Evolutionary conservation across 2,113 vertebrate species (phyloP), one percentile per base, ranked within the genome.

Genomic region (Pseudopodoces humilis): DNA sequence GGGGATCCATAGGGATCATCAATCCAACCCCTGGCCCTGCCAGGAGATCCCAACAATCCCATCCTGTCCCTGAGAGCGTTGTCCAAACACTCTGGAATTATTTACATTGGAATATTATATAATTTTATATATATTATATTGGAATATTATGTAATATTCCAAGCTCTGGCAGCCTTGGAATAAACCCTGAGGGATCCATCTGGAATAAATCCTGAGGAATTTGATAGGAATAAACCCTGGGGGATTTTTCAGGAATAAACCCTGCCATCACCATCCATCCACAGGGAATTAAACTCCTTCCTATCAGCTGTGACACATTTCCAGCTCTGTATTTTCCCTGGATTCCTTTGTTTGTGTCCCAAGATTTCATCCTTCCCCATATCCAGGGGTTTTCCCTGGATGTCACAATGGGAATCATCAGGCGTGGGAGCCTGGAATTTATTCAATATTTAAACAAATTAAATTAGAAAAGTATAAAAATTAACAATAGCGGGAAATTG

Each of bases 341-440:
- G 44, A 23, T 18, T 23, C 50, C 14, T 14, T 5, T 2, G 0
- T 4, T 13, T 0, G 1, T 28, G 37, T 39, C 28, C 2, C 4
- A 27, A 10, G 47, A 23, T 20, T 10, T 41, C 35, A 11, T 3
- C 58, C 24, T 21, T 3, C 33, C 6, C 28, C 6, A 27, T 23
- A 15, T 1, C 8, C 59, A 18, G 75, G 35, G 23, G 33, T 15
- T 31, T 39, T 87, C 70, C 53, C 50, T 31, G 39, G 33, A 55
- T 70, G 37, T 78, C 27, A 31, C n/a, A 17, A 2, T 0, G 0
- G 74, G 68, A 62, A 19, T 31, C 37, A 13, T 13, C n/a, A 7
- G 30, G 23, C 0, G 2, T 10, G 3, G 3, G 11, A 52, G 80
- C 33, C 27, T 20, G 39, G 44, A 25, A 46, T 30, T 52, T 8